Evolutionary conservation across 2,888 invertebrate genomes (phyloP).

Genomic region (Brachypalpus laphriformis): DNA sequence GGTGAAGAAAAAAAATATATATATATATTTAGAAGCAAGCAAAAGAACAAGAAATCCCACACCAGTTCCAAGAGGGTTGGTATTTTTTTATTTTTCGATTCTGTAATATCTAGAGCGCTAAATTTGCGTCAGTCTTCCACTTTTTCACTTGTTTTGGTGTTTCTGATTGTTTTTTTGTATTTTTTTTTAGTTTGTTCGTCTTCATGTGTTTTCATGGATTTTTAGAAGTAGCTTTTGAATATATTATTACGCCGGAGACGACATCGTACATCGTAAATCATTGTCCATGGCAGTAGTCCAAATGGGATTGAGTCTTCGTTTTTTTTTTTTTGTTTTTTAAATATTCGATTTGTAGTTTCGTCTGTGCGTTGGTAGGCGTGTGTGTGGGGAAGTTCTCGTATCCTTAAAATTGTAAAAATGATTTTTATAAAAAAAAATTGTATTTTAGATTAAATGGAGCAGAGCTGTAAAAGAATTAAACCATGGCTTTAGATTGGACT

Average conservation of each 20-base stretch:
- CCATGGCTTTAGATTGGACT: too few species aligned
- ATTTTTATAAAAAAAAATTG: too few species aligned
- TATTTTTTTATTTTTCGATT: slow-evolving; percentile 42
- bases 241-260: neutral
- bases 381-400: slow-evolving; percentile 2
- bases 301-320: neutral
- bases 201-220: slow-evolving; percentile 3
- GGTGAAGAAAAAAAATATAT: slow-evolving; percentile 3
- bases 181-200: neutral
- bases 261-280: slow-evolving; percentile 18
- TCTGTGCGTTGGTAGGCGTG: slow-evolving; percentile 4
- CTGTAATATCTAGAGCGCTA: slow-evolving; percentile 70
- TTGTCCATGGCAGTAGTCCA: slow-evolving; percentile 33
- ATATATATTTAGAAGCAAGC: too few species aligned
- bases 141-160: slow-evolving; percentile 71
- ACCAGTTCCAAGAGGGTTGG: slow-evolving; percentile 52
- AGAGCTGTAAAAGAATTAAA: too few species aligned
- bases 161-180: slow-evolving; percentile 38
- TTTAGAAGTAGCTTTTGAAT: slow-evolving; percentile 18
- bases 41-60: slow-evolving; percentile 23
- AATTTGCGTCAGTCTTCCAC: slow-evolving; percentile 72
- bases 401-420: slow-evolving; percentile 37
- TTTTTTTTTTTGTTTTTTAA: neutral
- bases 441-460: too few species aligned
- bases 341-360: slow-evolving; percentile 23